Evolutionary conservation across 2,113 vertebrate genomes (phyloP).

Genomic region (Platanista minor): DNA sequence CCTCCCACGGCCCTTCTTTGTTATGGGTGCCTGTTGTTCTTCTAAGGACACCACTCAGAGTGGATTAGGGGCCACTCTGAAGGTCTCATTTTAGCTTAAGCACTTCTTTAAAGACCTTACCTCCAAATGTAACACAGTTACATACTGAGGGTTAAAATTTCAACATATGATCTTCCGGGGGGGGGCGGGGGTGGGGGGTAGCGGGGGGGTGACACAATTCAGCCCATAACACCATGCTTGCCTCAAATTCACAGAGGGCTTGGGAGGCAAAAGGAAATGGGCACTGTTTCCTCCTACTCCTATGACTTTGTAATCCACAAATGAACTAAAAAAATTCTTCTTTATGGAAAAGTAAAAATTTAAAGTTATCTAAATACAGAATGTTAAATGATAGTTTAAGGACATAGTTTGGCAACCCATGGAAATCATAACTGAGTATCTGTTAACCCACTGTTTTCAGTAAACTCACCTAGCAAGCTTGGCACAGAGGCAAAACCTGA

Average conservation of each 20-base stretch:
- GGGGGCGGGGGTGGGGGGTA: too few species aligned
- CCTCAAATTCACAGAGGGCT: not conserved
- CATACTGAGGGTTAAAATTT: not conserved
- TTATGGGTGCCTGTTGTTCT: not conserved
- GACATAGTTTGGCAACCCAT: not conserved
- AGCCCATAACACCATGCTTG: not conserved
- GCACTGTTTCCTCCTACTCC: not conserved
- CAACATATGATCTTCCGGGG: not conserved
- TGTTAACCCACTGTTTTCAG: not conserved
- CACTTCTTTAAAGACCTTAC: not conserved
- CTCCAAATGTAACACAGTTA: not conserved
- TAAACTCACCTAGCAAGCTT: not conserved
- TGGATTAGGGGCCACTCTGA: not conserved
- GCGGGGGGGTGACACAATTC: not conserved
- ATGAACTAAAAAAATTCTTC: not conserved
- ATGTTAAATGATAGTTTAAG: not conserved
- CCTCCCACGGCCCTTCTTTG: not conserved
- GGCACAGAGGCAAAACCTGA: not conserved
- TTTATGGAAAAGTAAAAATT: not conserved
- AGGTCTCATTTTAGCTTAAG: not conserved
- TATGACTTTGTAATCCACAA: not conserved
- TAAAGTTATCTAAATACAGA: not conserved
- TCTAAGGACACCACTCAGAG: not conserved
- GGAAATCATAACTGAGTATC: not conserved
- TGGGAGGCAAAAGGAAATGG: not conserved